Conservation (phyloP, 2,797 vertebrate genomes). For the Hyperoplus lanceolatus region DNA sequence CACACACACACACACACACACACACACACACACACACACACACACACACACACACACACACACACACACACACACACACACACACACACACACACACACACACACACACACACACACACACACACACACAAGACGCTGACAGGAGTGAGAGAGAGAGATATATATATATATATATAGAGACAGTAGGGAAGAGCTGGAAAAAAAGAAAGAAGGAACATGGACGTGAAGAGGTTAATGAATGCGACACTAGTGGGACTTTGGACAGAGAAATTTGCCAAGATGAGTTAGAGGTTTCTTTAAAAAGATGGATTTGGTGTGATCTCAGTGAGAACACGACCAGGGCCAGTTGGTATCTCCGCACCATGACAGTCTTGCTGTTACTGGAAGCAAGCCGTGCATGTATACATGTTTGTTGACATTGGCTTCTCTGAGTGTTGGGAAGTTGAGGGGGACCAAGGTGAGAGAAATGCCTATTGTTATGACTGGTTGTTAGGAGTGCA, state of each 20-base stretch:
- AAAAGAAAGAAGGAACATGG: constrained; percentile 47
- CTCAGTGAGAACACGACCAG: constrained; percentile 4
- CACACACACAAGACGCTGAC: constrained; percentile 40
- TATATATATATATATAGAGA: not conserved
- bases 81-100: constrained; percentile 24
- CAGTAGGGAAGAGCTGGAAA: constrained; percentile 31
- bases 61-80: constrained; percentile 38
- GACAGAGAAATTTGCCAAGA: not conserved
- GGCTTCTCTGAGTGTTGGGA: constrained; percentile 24
- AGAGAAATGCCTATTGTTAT: constrained; percentile 15
- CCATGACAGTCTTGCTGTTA: not conserved
- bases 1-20: not conserved
- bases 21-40: constrained; percentile 28
- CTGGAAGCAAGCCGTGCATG: constrained; percentile 1
- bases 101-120: constrained; percentile 43
- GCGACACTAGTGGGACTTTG: constrained; percentile 19
- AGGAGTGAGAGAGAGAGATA: constrained; percentile 6
- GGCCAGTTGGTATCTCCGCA: not conserved
- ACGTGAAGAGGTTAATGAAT: constrained; percentile 17
- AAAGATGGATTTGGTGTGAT: constrained; percentile 14
- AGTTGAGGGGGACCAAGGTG: constrained; percentile 39
- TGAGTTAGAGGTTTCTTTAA: constrained; percentile 1
- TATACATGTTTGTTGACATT: constrained; percentile 31
- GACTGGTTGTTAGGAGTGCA: not conserved
- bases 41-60: constrained; percentile 46